Evolutionary conservation across 2,888 invertebrate genomes (phyloP), one percentile per base, ranked within the genome.

Genomic region (Ennomos erosarius): DNA sequence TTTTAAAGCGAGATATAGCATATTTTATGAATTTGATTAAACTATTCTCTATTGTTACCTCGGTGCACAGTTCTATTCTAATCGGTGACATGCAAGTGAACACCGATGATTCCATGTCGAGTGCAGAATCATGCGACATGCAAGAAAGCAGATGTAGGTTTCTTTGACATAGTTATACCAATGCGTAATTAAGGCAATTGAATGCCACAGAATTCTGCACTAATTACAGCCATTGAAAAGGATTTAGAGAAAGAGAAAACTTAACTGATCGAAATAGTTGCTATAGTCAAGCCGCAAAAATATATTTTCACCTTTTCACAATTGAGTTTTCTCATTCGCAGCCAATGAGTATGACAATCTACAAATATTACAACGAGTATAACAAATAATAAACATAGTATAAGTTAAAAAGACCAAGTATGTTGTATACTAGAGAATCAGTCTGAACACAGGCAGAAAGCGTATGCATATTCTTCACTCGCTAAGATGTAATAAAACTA

Each of bases 61-160:
- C 55, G 58, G 58, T 54, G 62, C 49, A 49, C 1, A 35, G 33
- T 12, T 39, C 43, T 38, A 12, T 12, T 39, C 43, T 38, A 12
- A 39, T 54, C 61, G 59, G 56, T 54, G 55, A 50, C 67, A 69
- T 69, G 69, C 69, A 69, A 56, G 62, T 62, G 50, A 55, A 64
- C 57, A 67, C 57, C 52, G 50, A 58, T 54, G 52, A 42, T 36
- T 49, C 34, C 10, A 46, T 48, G 12, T 59, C 9, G 16, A 59
- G 59, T 59, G 63, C 59, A 63, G 60, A 68, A 62, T 63, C 64
- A 59, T 66, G 66, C 66, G 57, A 55, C 57, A 65, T 64, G 62
- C 63, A 49, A 55, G 26, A 13, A 46, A 53, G 47, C 47, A 43
- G 10, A 12, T 45, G 10, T 38, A 38, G 26, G 5, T 43, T 34